Evolutionary conservation across 2,888 invertebrate species (phyloP), one percentile per base, ranked within the genome.

Genomic region (Toxonevra muliebris): DNA sequence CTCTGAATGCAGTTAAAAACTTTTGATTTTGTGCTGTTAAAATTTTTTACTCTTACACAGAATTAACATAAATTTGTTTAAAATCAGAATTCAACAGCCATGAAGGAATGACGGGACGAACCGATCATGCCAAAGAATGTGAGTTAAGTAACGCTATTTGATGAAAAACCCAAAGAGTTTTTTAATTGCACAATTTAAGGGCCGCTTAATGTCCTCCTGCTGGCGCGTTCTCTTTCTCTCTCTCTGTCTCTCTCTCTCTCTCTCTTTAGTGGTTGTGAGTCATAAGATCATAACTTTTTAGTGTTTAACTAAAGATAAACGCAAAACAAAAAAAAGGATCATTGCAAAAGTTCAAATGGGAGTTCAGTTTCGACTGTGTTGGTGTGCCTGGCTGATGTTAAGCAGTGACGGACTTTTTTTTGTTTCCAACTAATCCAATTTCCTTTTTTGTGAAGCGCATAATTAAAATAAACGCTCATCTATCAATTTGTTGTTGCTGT

Each of bases 381-480:
- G 0, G 17, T 17, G 17, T 17, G 19, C 7, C 48, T 48, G 48
- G 0, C 11, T 48, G 48, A 13, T 30, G 8, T 15, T 3, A 13
- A 9, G n/a, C 5, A 48, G 48, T 15, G 15, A 15, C 48, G 48
- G 1, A 48, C 48, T 15, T 12, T 52, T 12, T 52, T 11, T 42
- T 48, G 52, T 58, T 59, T 52, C 52, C 57, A 58, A 54, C 66
- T 69, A 65, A 68, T 65, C 60, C 67, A 68, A 67, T 71, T 69
- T 69, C 62, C 65, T 62, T 52, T 64, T 54, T 30, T 40, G 41
- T 64, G 63, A 68, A 68, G 71, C 62, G 64, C 71, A 69, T 71
- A 71, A 71, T 71, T 71, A 71, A 71, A 71, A 69, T 71, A 69
- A 71, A 71, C 62, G 69, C 45, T 66, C 71, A 68, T 68, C 66